A percentile compares a stretch with the other conserved stretches of the same genome.
Evolutionary conservation across 92 coral and sea anemone species (phyloP).

Genomic region (Phenganax stokvisi): DNA sequence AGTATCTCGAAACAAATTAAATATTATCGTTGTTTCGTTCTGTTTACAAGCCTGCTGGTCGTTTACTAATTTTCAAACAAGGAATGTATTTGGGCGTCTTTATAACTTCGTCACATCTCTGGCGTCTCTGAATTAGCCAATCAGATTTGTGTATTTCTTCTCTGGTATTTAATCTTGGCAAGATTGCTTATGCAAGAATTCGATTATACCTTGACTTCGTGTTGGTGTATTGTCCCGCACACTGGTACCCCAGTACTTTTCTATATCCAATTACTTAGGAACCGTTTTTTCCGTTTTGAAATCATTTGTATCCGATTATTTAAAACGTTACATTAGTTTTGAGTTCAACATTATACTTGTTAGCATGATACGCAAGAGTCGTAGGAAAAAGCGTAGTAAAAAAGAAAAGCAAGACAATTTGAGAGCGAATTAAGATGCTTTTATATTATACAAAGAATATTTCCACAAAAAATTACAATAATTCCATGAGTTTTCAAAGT

Average conservation of each 20-base stretch:
- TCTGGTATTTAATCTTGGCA: constrained; percentile 2
- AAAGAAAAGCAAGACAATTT: background rate
- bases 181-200: background rate
- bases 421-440: background rate
- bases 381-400: no score
- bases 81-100: constrained; percentile 31
- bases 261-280: background rate
- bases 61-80: constrained; percentile 18
- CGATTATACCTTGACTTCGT: no score
- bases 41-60: background rate
- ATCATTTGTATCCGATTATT: no score
- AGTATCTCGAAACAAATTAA: background rate
- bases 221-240: background rate
- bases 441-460: background rate
- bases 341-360: no score
- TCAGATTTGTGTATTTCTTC: constrained; percentile 4
- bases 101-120: constrained; percentile 10
- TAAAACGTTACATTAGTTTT: no score
- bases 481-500: constrained; percentile 8
- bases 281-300: no score
- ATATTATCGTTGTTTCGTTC: background rate
- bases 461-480: constrained; percentile 15
- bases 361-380: no score
- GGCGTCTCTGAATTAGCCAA: constrained; percentile 13
- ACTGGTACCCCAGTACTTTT: background rate